Evolutionary conservation across 2,888 invertebrate genomes (phyloP).

Genomic region (Cyrtodaria siliqua): DNA sequence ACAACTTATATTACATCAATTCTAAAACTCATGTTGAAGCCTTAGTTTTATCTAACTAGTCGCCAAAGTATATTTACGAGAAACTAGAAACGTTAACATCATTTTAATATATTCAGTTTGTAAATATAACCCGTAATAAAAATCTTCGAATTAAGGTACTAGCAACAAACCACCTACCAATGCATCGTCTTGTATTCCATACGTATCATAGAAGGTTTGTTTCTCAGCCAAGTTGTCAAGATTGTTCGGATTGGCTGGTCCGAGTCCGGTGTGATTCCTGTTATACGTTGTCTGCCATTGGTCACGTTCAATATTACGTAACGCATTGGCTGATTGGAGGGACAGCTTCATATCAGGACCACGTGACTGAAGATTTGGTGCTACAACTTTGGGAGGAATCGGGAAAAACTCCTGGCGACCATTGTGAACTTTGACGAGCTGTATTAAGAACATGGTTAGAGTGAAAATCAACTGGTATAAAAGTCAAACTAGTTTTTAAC

Average conservation of each 20-base stretch:
- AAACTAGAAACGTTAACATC: no score
- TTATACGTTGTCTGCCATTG: slow-evolving; percentile 84
- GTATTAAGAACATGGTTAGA: no score
- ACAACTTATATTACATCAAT: no score
- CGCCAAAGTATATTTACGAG: no score
- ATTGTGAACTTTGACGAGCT: slow-evolving; percentile 79
- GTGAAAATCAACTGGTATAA: no score
- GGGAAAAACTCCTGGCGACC: slow-evolving; percentile 81
- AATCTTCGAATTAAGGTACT: no score
- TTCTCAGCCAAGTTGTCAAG: slow-evolving; percentile 83
- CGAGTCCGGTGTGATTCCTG: slow-evolving; percentile 80
- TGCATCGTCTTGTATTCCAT: slow-evolving; percentile 76
- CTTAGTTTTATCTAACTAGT: no score
- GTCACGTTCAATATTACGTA: slow-evolving; percentile 82
- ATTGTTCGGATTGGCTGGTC: slow-evolving; percentile 79
- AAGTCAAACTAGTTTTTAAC: no score
- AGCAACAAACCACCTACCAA: slow-evolving; percentile 68
- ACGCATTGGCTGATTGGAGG: slow-evolving; percentile 76
- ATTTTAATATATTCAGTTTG: no score
- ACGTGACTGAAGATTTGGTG: slow-evolving; percentile 80
- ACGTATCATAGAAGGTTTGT: slow-evolving; percentile 54
- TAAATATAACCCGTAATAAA: no score
- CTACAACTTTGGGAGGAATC: slow-evolving; percentile 78
- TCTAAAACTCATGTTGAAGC: no score
- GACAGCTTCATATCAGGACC: slow-evolving; percentile 71